Evolutionary conservation across 2,888 invertebrate species (phyloP).

Genomic region (Drosophila demipolita): DNA sequence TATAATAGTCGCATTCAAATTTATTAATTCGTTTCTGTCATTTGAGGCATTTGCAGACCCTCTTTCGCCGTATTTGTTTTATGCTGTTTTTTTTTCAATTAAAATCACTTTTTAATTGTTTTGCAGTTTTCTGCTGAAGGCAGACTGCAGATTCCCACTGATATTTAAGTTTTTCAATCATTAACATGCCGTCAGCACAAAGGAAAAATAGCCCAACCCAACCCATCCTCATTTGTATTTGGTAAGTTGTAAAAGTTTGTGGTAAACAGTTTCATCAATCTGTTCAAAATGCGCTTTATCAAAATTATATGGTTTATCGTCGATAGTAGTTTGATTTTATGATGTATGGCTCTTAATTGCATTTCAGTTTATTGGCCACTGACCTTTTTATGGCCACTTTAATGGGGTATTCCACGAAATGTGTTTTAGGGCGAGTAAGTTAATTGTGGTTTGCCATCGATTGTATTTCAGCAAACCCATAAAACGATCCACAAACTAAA

Average conservation of each 20-base stretch:
- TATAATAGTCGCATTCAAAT: conserved; percentile 18
- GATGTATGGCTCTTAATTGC: conserved; percentile 51
- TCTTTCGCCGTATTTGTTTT: neutral
- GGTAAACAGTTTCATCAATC: conserved; percentile 39
- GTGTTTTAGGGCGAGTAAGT: neutral
- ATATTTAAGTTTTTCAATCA: conserved; percentile 47
- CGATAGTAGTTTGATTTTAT: conserved; percentile 54
- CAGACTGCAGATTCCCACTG: conserved; percentile 13
- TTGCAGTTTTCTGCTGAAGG: conserved; percentile 50
- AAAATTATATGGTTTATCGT: conserved; percentile 23
- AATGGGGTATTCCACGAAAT: neutral
- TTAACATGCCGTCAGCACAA: conserved; percentile 62
- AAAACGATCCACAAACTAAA: neutral
- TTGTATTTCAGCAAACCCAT: neutral
- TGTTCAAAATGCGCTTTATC: conserved; percentile 13
- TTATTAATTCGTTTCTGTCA: conserved; percentile 50
- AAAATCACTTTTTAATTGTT: conserved; percentile 40
- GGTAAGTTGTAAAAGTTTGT: conserved; percentile 22
- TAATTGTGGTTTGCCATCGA: neutral
- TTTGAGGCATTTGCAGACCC: conserved; percentile 18
- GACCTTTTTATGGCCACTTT: conserved; percentile 12
- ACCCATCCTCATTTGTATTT: neutral
- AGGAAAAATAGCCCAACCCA: conserved; percentile 7
- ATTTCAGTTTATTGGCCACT: conserved; percentile 6
- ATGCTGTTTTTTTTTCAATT: conserved; percentile 41